Evolutionary conservation across 2,888 invertebrate genomes (phyloP), one percentile per base, ranked within the genome.

Genomic region (Meloe dianella): DNA sequence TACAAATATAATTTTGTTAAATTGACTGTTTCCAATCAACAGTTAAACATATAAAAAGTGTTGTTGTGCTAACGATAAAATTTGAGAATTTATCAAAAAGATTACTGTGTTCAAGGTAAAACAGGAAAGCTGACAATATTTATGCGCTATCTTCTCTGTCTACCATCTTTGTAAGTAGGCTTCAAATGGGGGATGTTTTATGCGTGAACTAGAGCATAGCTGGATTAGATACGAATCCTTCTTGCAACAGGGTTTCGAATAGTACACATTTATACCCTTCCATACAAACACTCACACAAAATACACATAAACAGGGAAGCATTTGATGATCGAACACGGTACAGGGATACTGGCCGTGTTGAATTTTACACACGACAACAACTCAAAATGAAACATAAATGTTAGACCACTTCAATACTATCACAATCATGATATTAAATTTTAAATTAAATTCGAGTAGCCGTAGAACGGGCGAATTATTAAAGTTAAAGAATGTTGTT

Each of bases 191-290:
- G 32, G 32, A 57, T 47, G 60, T 56, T 47, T 22, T 61, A 60
- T 64, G 64, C 58, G 67, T 67, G 67, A 67, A 67, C 59, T 64
- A 41, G 67, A 64, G 67, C 67, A 60, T 67, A 22, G 64, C 54
- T 59, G 67, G 62, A 67, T 65, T 67, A 67, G 61, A 54, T 30
- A 59, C 41, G 64, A 67, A 67, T 65, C 64, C 62, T 64, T 64
- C 62, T 64, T 67, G 64, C 67, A 67, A 64, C 64, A 61, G 47
- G 67, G 56, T 59, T 67, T 62, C 64, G 64, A 67, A 58, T 59
- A 57, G 47, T 47, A 22, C 38, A 41, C 17, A 41, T 17, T 1
- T 47, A 22, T 20, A 47, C 20, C 17, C 8, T 2, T 10, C 10
- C 8, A n/a, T 20, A 47, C 10, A 41, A 7, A 41, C n/a, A n/a